A percentile compares a stretch with the other conserved stretches of the same genome.
Conservation (phyloP, 2,113 vertebrate species). For the Caretta caretta region DNA sequence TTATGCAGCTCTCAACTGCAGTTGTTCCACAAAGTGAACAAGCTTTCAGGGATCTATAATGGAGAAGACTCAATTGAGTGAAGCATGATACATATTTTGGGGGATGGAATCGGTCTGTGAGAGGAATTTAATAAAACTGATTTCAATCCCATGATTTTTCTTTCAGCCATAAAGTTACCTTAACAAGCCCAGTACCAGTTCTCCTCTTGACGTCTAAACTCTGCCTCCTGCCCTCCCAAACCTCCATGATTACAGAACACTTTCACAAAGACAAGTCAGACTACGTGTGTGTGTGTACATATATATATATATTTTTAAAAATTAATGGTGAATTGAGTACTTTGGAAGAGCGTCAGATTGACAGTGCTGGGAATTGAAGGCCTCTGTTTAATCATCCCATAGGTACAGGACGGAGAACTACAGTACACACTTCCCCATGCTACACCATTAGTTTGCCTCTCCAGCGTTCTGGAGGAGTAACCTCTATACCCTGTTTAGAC, state of each 20-base stretch:
- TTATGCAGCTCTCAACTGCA: fast-evolving
- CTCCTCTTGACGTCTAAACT: neutral
- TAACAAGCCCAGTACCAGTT: neutral
- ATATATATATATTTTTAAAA: too few species aligned
- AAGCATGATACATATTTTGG: fast-evolving
- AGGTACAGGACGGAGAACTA: neutral
- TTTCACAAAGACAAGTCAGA: neutral
- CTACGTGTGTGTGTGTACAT: too few species aligned
- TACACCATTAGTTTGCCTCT: fast-evolving
- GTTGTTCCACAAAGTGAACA: neutral
- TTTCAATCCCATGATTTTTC: neutral
- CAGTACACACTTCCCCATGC: neutral
- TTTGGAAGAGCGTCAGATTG: neutral
- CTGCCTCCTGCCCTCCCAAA: neutral
- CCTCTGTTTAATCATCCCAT: neutral
- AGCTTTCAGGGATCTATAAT: neutral
- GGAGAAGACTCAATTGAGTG: neutral
- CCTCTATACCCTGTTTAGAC: neutral
- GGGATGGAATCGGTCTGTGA: neutral
- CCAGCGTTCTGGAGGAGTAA: neutral
- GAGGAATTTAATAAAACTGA: neutral
- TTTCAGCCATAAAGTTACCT: neutral
- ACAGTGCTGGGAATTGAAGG: fast-evolving
- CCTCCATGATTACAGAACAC: neutral
- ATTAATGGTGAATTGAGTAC: fast-evolving